Base-by-base conservation (phyloP, 2,113 vertebrate genomes). In the Sebastes schlegelii region DNA sequence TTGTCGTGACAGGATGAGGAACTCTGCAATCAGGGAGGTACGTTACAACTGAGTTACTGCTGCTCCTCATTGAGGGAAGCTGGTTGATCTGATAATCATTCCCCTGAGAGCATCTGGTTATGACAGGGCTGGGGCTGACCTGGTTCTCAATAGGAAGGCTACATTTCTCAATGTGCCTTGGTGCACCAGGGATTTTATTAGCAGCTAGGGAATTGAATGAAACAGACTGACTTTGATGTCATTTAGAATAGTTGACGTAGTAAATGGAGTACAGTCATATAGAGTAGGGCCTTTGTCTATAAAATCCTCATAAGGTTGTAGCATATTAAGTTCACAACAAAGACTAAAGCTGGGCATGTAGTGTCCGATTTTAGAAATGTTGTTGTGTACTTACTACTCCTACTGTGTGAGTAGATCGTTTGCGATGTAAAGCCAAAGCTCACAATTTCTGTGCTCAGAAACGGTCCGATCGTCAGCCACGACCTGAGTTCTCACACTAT, bases 21-120 rank as follows among this genome's bases (percentile, higher is more conserved):
- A 40, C 23, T 83, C 13, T 74, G 63, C 63, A 74, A 42, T 84
- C 82, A 55, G 40, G 45, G 52, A 43, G 21, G 34, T 2, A 49
- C 23, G 7, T 67, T 21, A 40, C 23, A 66, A 46, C 23, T 54
- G 46, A 70, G 45, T 10, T 67, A 8, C 45, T 64, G 58, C 26
- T 21, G 23, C 77, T 58, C 1, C 16, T 76, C 55, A 74, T 40
- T 4, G 8, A 79, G 49, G 48, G 55, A 68, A 52, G 68, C 45
- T 14, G 55, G 12, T 48, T 69, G 57, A 49, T 79, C 23, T 60
- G 43, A 60, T 67, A 49, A 67, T 52, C 13, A 81, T 42, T 26
- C 19, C 45, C 14, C 54, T 80, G 49, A 65, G 51, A 57, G 60
- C 57, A 4, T 26, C 52, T 0, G 6, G 61, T 34, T 58, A 12